Base-by-base conservation (phyloP, 2,888 invertebrate genomes). In the Geotrupes spiniger region DNA sequence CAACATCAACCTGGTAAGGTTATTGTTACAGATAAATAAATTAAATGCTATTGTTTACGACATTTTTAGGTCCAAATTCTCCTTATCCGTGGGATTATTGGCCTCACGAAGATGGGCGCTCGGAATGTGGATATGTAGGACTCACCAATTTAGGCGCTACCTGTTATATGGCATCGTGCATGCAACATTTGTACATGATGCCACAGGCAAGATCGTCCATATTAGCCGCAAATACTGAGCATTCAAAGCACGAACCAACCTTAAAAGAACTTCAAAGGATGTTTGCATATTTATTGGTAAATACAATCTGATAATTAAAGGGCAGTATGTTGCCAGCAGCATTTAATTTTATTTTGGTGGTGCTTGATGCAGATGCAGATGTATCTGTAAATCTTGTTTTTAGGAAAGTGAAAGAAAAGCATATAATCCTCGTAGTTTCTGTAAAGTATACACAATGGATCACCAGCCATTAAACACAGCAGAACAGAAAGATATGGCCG, bases 181-280 rank as follows among this genome's bases (percentile, higher is more conserved):
- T 96, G 85, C 96, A 96, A 71, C 96, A 96, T 72, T 75, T 96
- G 54, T 96, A 92, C 71, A 96, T 96, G 95, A 93, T 96, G 87
- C 95, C 95, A 3, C 90, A 91, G 66, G 92, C 93, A 0, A 77
- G 95, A 41, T 84, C 87, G 38, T 89, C 92, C 0, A 85, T 96
- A 59, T 74, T 96, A 45, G 80, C 82, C 4, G 88, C 90, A 57
- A 84, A 87, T 46, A 80, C 80, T 36, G 76, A 79, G 4, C 81
- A 83, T 36, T 85, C 84, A 51, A 87, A 91, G 55, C 93, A 95
- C 73, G 86, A 84, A 49, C 79, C 85, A 14, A 92, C 92, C 0
- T 73, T 96, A 43, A 78, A 85, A 45, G 95, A 96, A 73, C 76
- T 96, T 64, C 94, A 95, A 75, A 77, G 92, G 60, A 95, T 96